phyloP scores from a whole-genome alignment of 53 echinoderm and acorn worm genomes.

The Patiria pectinifera region DNA sequence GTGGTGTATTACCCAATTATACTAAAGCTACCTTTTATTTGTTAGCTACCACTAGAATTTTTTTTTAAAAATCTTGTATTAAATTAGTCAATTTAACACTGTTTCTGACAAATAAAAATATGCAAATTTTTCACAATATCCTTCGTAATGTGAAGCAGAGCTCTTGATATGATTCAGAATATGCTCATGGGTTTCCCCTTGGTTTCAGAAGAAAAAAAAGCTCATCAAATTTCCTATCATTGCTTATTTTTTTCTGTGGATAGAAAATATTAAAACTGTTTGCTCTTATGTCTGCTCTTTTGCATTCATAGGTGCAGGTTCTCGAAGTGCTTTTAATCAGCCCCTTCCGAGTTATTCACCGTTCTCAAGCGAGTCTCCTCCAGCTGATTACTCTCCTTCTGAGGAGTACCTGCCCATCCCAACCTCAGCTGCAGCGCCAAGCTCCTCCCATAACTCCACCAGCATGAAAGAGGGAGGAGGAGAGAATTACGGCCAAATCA shows the following conservation, averaged over 20 bases:
- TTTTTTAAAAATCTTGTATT: too few species aligned
- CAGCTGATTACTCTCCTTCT: slow-evolving; percentile 33
- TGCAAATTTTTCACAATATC: too few species aligned
- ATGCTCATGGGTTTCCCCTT: too few species aligned
- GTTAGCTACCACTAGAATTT: too few species aligned
- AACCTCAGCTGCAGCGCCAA: not conserved
- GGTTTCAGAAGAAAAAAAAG: too few species aligned
- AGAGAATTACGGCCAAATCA: slow-evolving; percentile 26
- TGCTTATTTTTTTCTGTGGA: not conserved
- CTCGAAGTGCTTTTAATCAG: slow-evolving; percentile 42
- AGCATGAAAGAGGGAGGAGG: not conserved
- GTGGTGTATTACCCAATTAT: too few species aligned
- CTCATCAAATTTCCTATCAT: not conserved
- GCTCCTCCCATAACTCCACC: slow-evolving; percentile 16
- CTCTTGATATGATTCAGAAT: too few species aligned
- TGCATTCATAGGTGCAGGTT: slow-evolving; percentile 39
- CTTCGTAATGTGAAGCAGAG: too few species aligned
- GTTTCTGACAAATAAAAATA: too few species aligned
- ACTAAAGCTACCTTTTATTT: too few species aligned
- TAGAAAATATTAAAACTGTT: not conserved
- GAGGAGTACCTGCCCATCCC: slow-evolving; percentile 31
- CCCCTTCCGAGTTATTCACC: slow-evolving; percentile 36
- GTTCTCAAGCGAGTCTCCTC: slow-evolving; percentile 46
- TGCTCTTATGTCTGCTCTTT: not conserved
- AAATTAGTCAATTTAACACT: too few species aligned